A percentile compares a stretch with the other conserved stretches of the same genome.
Evolutionary conservation across 2,888 invertebrate species (phyloP).

Genomic region (Parnassius smintheus): DNA sequence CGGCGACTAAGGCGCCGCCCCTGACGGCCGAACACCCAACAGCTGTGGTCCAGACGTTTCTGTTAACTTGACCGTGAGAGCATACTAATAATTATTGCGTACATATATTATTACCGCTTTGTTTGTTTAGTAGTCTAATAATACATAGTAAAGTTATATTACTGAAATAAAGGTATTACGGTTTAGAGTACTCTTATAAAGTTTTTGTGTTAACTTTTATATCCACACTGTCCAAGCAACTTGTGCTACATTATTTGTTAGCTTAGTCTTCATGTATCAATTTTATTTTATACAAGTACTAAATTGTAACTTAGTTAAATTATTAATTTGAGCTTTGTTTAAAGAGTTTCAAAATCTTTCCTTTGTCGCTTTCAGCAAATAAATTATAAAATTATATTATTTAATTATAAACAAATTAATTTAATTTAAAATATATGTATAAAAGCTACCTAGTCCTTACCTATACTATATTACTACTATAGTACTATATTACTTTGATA

Average conservation of each 20-base stretch:
- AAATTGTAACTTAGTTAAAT: no score
- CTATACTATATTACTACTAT: no score
- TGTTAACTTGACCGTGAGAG: constrained; percentile 76
- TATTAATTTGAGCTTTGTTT: background rate
- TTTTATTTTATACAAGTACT: background rate
- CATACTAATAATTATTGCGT: constrained; percentile 44
- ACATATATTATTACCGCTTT: constrained; percentile 42
- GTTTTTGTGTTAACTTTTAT: constrained; percentile 1
- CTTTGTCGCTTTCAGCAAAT: constrained; percentile 8
- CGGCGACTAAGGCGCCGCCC: constrained; percentile 49
- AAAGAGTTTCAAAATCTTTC: background rate
- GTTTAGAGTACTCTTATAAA: constrained; percentile 6
- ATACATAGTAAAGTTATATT: constrained; percentile 26
- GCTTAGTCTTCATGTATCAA: constrained; percentile 6
- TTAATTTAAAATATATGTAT: background rate
- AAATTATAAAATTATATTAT: background rate
- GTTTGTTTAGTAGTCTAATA: constrained; percentile 37
- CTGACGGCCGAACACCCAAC: constrained; percentile 55
- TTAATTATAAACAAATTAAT: background rate
- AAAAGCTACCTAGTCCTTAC: no score
- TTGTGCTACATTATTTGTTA: constrained; percentile 7
- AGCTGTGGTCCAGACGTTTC: constrained; percentile 60
- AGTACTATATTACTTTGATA: no score
- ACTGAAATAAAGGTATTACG: constrained; percentile 21
- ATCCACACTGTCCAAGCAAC: background rate